These are phyloP conservation scores for Catocala fraxini DNA, from an alignment of 2,888 invertebrate genomes.

Conservation along the genomic window DNA sequence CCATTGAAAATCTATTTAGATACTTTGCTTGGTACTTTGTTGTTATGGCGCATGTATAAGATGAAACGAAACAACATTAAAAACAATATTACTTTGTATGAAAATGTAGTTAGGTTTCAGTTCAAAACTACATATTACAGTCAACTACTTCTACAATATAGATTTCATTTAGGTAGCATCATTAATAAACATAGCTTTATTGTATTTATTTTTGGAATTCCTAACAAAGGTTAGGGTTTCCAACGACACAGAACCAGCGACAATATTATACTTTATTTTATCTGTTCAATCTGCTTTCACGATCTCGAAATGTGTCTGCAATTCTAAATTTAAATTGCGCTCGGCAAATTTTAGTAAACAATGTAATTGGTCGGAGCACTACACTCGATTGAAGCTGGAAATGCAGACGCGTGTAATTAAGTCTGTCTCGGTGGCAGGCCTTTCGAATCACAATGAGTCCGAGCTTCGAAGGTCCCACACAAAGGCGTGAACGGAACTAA, in stretches of 20 bases:
- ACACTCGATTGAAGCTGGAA: conserved; percentile 51
- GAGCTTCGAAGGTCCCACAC: conserved; percentile 60
- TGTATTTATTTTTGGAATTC: not conserved
- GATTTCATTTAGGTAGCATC: not conserved
- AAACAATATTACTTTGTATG: not conserved
- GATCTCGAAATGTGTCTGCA: conserved; percentile 15
- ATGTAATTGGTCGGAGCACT: conserved; percentile 42
- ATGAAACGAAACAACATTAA: not conserved
- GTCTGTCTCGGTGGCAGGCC: conserved; percentile 61
- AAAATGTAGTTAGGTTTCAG: no score
- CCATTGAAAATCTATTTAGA: not conserved
- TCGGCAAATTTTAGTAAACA: conserved; percentile 36
- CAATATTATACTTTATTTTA: conserved; percentile 27
- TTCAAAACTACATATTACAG: no score
- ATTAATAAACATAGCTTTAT: not conserved
- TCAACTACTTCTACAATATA: not conserved
- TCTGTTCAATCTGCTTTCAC: conserved; percentile 31
- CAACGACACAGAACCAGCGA: conserved; percentile 25
- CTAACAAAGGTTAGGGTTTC: not conserved
- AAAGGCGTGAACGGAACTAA: conserved; percentile 75
- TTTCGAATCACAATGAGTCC: conserved; percentile 72
- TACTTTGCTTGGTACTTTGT: not conserved
- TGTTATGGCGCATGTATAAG: no score
- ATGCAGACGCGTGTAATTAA: conserved; percentile 65
- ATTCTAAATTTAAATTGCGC: conserved; percentile 37